Evolutionary conservation across 2,113 vertebrate genomes (phyloP).

Genomic region (Dinomys branickii): DNA sequence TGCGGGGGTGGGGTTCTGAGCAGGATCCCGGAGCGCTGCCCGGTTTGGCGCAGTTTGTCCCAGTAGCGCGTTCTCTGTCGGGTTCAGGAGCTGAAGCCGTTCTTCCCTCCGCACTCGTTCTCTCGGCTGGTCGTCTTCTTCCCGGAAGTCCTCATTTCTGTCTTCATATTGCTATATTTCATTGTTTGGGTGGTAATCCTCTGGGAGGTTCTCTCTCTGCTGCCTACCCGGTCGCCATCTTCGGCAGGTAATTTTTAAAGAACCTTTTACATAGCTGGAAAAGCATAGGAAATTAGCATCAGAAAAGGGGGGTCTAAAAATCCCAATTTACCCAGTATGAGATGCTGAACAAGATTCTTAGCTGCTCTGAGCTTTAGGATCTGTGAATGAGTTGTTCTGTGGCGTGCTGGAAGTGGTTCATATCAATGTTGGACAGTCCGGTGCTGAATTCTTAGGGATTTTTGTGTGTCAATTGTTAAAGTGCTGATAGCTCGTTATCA

Average conservation of each 20-base stretch:
- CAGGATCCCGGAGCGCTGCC: too few relatives aligned
- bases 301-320: background rate
- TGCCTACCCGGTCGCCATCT: too few relatives aligned
- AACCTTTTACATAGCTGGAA: background rate
- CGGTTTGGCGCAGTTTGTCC: too few relatives aligned
- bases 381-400: background rate
- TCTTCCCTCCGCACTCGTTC: too few relatives aligned
- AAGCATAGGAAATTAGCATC: background rate
- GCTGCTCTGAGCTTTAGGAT: background rate
- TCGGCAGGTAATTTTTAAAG: conserved; percentile 2
- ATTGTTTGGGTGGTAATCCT: too few relatives aligned
- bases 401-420: background rate
- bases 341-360: background rate
- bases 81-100: too few relatives aligned
- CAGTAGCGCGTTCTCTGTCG: too few relatives aligned
- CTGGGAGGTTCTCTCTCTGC: too few relatives aligned
- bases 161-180: too few relatives aligned
- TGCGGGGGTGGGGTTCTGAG: too few relatives aligned
- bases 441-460: background rate
- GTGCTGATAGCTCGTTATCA: background rate
- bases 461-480: background rate
- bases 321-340: background rate
- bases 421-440: background rate
- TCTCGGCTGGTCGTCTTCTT: too few relatives aligned
- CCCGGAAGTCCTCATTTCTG: too few relatives aligned